Evolutionary conservation across 2,888 invertebrate species (phyloP).

Genomic region (Geotrupes spiniger): DNA sequence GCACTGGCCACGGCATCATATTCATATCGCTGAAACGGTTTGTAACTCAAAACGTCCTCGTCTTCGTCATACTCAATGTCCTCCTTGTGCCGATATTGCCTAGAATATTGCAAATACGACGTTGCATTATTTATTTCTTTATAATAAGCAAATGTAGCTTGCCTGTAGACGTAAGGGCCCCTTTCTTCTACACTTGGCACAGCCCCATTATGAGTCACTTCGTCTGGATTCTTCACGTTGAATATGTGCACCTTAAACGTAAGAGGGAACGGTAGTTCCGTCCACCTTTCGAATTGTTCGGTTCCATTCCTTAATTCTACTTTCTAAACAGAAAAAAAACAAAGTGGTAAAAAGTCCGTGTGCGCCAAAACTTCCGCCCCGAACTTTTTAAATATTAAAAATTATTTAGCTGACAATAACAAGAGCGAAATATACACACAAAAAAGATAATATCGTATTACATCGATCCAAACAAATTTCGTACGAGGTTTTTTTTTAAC

Average conservation of each 20-base stretch:
- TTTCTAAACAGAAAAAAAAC: constrained; percentile 53
- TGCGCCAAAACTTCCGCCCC: too few species aligned
- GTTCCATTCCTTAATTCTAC: constrained; percentile 61
- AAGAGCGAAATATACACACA: too few species aligned
- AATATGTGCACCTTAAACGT: constrained; percentile 64
- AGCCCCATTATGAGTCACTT: constrained; percentile 53
- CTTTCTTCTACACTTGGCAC: constrained; percentile 61
- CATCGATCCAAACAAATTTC: too few species aligned
- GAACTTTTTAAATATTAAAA: too few species aligned
- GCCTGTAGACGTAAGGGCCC: constrained; percentile 72
- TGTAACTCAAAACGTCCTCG: constrained; percentile 56
- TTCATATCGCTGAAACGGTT: constrained; percentile 49
- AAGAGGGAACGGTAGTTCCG: constrained; percentile 61
- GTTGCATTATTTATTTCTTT: too few species aligned
- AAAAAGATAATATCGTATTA: too few species aligned
- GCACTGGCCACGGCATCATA: constrained; percentile 61
- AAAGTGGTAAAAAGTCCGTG: too few species aligned
- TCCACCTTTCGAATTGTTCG: constrained; percentile 66
- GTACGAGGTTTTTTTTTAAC: too few species aligned
- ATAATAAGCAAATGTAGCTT: constrained; percentile 36
- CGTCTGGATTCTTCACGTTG: constrained; percentile 62
- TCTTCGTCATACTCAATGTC: constrained; percentile 50
- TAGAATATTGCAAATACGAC: too few species aligned
- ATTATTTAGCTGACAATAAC: too few species aligned
- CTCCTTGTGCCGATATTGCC: constrained; percentile 52